Evolutionary conservation across 1,140 invertebrate genomes (phyloP), one percentile per base, ranked within the genome.

Genomic region (Proctacanthus coquilletti): DNA sequence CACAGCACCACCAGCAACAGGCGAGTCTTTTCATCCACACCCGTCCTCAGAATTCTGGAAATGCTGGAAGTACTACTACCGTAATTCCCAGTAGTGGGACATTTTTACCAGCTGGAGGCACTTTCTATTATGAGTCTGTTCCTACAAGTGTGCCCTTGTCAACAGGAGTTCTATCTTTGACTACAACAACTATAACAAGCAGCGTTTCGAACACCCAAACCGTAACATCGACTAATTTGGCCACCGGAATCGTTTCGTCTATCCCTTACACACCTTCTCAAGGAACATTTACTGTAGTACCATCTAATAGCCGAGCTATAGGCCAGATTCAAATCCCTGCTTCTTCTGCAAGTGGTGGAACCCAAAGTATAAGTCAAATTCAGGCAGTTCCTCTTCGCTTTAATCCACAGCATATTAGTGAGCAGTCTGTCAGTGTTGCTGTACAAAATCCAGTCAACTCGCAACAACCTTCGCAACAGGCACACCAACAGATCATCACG

Each of bases 71-170:
- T 32, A 43, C 47, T 39, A 49, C 18, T 43, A 33, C 47, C 2
- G 49, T 51, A 9, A 42, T 51, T n/a, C 43, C 49, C 5, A 44
- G 48, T 2, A 41, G 45, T 8, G 35, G 42, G 35, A 30, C 35
- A 42, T 43, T 36, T 11, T 27, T 39, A n/a, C 29, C 36, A 3
- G n/a, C 27, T 8, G 52, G 55, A n/a, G 53, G 53, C 18, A 45
- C 43, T 4, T 56, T 59, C 13, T 59, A 59, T 34, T 59, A 59
- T 40, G 56, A 59, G 36, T 59, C 56, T 2, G 50, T 58, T 35
- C 53, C 56, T 3, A 52, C 56, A 5, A 51, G 44, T 3, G 44
- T 48, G 14, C 36, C 43, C 34, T 44, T 52, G 9, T 58, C 56
- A 0, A 56, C 55, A 3, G 55, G 55, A 3, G 56, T 59, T 0